Evolutionary conservation across 2,888 invertebrate genomes (phyloP), one percentile per base, ranked within the genome.

Genomic region (Rutpela maculata): DNA sequence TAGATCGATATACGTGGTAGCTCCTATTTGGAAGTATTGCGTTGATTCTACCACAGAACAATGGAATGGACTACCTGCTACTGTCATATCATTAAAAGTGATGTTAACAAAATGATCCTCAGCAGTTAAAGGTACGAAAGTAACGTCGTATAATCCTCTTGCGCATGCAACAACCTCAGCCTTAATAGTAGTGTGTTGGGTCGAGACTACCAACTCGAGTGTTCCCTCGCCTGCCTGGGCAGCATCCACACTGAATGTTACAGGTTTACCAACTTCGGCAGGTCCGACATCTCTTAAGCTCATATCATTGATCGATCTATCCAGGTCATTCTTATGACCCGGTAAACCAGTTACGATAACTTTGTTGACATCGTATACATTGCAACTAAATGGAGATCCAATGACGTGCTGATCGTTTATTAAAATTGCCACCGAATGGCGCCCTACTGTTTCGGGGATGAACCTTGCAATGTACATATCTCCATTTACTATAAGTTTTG

Each of bases 181-280:
- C 89, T 98, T 96, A 1, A 98, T 96, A 1, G 97, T 97, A 71
- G 96, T 95, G 18, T 96, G 96, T 82, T 94, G 94, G 0, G 97
- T 98, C 66, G 97, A 97, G 0, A 98, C 97, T 0, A 98, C 97
- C 17, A 98, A 91, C 86, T 98, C 98, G 4, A 98, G 90, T 0
- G 97, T 97, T 1, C 98, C 98, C 89, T 98, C 97, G 0, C 98
- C 98, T 1, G 98, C 98, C 85, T 97, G 96, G 0, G 97, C 97
- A 0, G 98, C 98, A 90, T 98, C 98, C 50, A 98, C 98, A 83
- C 96, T 96, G 88, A 97, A 97, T 0, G 97, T 97, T 0, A 97
- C 95, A 0, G 97, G 96, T 85, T 96, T 95, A 5, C 96, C 96
- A 11, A 97, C 92, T 88, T 95, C 94, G 86, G 92, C 80, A 88